Base-by-base conservation (phyloP, 1,140 invertebrate species). In the Drosophila guanche region DNA sequence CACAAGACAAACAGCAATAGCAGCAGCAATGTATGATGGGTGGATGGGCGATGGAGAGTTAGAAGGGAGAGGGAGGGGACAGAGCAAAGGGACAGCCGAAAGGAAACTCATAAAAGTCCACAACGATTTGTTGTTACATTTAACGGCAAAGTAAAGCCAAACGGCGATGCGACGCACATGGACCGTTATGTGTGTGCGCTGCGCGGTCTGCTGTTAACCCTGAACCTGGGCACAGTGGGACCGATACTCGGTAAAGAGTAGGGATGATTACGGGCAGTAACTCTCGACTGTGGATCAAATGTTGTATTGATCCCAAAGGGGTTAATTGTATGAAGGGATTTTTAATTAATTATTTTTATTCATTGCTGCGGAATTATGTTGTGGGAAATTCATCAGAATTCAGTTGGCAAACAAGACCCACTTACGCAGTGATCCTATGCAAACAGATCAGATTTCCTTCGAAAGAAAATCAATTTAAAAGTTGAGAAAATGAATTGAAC, bases 61-160 rank as follows among this genome's bases (percentile, higher is more conserved):
- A 5, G 5, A 27, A 27, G 6, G 25, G 25, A 27, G 25, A 27
- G 25, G 14, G 37, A 20, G 20, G 52, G 55, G 27, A 47, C 46
- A 42, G 27, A 23, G 20, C 40, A 41, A 12, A 41, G 14, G 10
- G 27, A 8, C n/a, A 27, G 10, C 51, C 33, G 33, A 37, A 79
- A 71, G 75, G 76, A 81, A 78, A 88, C 83, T 88, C 83, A 83
- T 88, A 89, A 88, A 86, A 88, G 68, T 88, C 71, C 78, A 71
- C 84, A 79, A 74, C 83, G 84, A 86, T 86, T 86, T 86, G 83
- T 86, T 88, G 61, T 79, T 37, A 37, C 66, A 65, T 59, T 79
- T 40, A 53, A 59, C 40, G 61, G 33, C 12, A 37, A 37, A 4
- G 33, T 4, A 25, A 45, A 29, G 58, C 14, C 29, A 25, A 45